These are phyloP conservation scores for Drosophila micromelanica DNA, from an alignment of 1,140 invertebrate genomes.

Conservation along the genomic window DNA sequence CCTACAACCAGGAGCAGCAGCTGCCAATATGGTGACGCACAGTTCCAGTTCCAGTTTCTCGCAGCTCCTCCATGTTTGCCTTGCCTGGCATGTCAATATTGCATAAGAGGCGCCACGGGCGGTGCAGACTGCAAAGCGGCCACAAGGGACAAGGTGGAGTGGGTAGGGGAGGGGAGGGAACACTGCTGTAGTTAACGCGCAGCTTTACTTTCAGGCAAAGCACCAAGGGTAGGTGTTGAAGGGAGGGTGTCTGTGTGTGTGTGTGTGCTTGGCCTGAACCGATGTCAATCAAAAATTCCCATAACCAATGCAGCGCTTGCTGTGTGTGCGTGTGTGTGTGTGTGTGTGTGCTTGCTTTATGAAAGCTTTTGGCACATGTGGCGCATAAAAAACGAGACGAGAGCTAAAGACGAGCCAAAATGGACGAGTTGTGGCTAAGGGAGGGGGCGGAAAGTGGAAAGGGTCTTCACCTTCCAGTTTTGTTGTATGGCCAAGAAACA, in stretches of 20 bases:
- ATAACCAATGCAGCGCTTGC: slow-evolving; percentile 73
- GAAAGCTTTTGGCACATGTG: slow-evolving; percentile 80
- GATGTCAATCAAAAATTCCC: slow-evolving; percentile 84
- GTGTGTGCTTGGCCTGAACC: slow-evolving; percentile 47
- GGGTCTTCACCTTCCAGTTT: slow-evolving; percentile 46
- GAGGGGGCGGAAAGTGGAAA: neutral
- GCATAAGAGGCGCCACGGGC: slow-evolving; percentile 75
- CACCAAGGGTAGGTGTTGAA: neutral
- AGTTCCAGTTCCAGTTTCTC: slow-evolving; percentile 17
- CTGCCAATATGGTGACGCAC: slow-evolving; percentile 44
- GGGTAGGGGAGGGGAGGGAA: slow-evolving; percentile 14
- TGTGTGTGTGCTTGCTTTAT: slow-evolving; percentile 66
- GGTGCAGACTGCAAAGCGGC: slow-evolving; percentile 39
- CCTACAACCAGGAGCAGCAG: slow-evolving; percentile 31
- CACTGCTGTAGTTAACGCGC: slow-evolving; percentile 74
- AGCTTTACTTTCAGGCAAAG: slow-evolving; percentile 46
- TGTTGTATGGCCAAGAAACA: slow-evolving; percentile 72
- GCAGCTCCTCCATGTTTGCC: slow-evolving; percentile 17
- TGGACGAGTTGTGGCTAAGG: slow-evolving; percentile 45
- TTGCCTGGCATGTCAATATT: slow-evolving; percentile 71
- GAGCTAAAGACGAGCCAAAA: slow-evolving; percentile 27
- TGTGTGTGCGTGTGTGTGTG: slow-evolving; percentile 9
- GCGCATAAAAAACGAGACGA: slow-evolving; percentile 80
- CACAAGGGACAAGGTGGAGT: slow-evolving; percentile 5
- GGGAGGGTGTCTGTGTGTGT: slow-evolving; percentile 1